Evolutionary conservation across 2,888 invertebrate genomes (phyloP).

Genomic region (Scrobipalpa costella): DNA sequence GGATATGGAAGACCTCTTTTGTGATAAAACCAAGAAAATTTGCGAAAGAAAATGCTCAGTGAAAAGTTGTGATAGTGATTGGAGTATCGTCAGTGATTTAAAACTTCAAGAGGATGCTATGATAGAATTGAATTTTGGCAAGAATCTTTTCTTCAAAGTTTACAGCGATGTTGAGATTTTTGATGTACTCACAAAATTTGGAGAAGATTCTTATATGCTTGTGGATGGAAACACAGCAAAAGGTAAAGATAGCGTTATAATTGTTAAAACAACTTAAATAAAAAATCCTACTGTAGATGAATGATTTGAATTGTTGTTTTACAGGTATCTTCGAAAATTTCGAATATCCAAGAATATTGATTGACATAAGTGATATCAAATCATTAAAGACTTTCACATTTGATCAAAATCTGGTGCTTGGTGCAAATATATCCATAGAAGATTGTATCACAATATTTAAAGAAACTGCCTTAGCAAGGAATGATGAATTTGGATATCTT

Average conservation of each 20-base stretch:
- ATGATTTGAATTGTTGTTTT: slow-evolving; percentile 32
- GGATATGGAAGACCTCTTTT: slow-evolving; percentile 72
- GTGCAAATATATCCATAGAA: slow-evolving; percentile 81
- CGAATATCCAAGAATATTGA: slow-evolving; percentile 54
- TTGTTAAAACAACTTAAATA: not conserved
- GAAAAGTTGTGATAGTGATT: slow-evolving; percentile 51
- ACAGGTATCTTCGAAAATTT: slow-evolving; percentile 60
- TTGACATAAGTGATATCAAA: slow-evolving; percentile 63
- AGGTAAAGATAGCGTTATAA: slow-evolving; percentile 70
- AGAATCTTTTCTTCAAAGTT: slow-evolving; percentile 73
- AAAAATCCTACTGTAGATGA: not conserved
- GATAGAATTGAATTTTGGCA: slow-evolving; percentile 73
- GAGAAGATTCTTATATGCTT: slow-evolving; percentile 76
- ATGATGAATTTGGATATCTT: slow-evolving; percentile 75
- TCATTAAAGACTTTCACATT: slow-evolving; percentile 53
- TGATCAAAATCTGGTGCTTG: slow-evolving; percentile 74
- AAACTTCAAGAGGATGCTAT: slow-evolving; percentile 44
- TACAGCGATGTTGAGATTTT: slow-evolving; percentile 71
- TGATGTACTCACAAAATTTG: slow-evolving; percentile 62
- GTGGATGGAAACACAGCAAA: slow-evolving; percentile 87
- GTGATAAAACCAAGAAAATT: slow-evolving; percentile 43
- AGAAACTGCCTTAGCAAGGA: slow-evolving; percentile 52
- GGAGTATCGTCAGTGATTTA: slow-evolving; percentile 51
- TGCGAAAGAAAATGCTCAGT: slow-evolving; percentile 58
- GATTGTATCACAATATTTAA: slow-evolving; percentile 76